phyloP scores from a whole-genome alignment of 2,888 invertebrate species.

The Onthophagus sagittarius region DNA sequence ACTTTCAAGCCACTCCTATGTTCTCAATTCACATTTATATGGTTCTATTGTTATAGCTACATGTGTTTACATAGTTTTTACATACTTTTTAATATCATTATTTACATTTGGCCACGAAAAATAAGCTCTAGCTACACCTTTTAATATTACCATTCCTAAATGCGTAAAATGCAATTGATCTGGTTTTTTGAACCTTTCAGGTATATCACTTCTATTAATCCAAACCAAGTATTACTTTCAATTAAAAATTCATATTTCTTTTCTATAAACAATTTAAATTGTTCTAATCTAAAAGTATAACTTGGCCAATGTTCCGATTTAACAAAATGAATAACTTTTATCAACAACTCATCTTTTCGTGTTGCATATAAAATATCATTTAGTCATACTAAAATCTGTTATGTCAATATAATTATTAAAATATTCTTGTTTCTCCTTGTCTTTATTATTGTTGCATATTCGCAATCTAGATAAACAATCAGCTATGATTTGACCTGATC shows the following conservation, averaged over 20 bases:
- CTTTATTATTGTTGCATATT: neutral
- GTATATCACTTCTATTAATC: conserved; percentile 1
- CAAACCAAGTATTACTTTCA: neutral
- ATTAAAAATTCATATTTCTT: neutral
- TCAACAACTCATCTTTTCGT: neutral
- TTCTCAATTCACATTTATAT: neutral
- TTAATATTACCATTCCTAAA: neutral
- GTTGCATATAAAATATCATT: neutral
- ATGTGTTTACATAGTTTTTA: neutral
- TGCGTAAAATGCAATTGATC: neutral
- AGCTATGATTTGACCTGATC: neutral
- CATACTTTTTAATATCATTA: neutral
- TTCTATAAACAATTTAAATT: neutral
- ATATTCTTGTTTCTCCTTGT: neutral
- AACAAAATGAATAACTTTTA: neutral
- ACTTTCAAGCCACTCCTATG: conserved; percentile 5
- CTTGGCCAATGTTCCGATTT: neutral
- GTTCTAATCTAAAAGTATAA: neutral
- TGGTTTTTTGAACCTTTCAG: neutral
- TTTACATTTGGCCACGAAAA: conserved; percentile 1
- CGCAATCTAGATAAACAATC: neutral
- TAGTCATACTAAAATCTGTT: neutral
- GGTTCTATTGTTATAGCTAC: neutral
- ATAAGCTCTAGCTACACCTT: too few relatives aligned
- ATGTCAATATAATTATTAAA: neutral